Base-by-base conservation (phyloP, 2,888 invertebrate genomes). In the Netelia melanura region DNA sequence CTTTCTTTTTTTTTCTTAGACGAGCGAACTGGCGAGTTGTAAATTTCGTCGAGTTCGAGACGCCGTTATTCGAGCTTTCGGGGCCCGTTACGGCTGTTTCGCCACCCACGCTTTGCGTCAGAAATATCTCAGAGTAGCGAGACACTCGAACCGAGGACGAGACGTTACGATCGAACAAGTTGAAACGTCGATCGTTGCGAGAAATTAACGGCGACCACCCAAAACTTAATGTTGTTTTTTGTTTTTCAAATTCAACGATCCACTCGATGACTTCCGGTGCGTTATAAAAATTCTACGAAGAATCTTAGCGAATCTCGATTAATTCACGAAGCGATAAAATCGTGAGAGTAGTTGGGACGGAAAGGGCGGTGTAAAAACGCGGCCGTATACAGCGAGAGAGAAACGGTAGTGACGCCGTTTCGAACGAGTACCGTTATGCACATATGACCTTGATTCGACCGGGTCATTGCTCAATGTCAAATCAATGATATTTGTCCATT, bases 21-120 rank as follows among this genome's bases (percentile, higher is more conserved):
- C 52, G 52, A 54, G 54, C 54, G 54, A 70, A 44, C 68, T 44
- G 56, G 25, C n/a, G 44, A 30, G 68, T 78, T 14, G 74, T 83
- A 79, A 70, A 83, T 83, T 78, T 30, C 21, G 72, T 21, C 25
- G 43, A 72, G 68, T 78, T 74, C 67, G 62, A 17, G 17, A 61
- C 14, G n/a, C 78, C 83, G 83, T 79, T 79, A 83, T 74, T 68
- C 38, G 78, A 83, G 78, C 83, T 83, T 83, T 83, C 38, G 68
- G 78, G 62, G 54, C 52, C 67, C 52, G 43, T 30, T 21, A 21
- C 58, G 58, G 62, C 62, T n/a, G 38, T 38, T 68, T 68, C 44
- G 78, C 78, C 83, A 83, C 83, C 78, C 83, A 83, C 83, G 83
- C 61, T 43, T 43, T 74, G 10, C 38, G 38, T 38, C 38, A 38